A percentile compares a stretch with the other conserved stretches of the same genome.
These are phyloP conservation scores for Sciurus niger DNA, from an alignment of 2,113 vertebrate species.

Conservation along the genomic window DNA sequence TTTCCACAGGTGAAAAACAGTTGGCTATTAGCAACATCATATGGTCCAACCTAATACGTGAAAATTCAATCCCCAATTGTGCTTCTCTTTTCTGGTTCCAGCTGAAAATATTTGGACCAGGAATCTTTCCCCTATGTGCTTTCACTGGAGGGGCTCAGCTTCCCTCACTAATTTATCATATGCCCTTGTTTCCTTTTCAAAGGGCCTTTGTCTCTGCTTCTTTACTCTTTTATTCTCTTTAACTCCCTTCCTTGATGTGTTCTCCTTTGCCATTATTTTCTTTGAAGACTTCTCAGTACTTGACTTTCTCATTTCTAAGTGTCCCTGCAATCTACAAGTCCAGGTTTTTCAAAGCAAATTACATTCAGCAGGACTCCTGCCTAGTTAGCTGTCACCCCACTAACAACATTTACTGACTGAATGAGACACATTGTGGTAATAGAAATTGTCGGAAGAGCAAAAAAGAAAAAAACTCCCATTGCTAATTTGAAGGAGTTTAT, in stretches of 20 bases:
- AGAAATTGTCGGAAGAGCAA: background rate
- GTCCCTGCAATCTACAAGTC: background rate
- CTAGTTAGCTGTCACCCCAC: background rate
- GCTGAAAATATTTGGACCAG: background rate
- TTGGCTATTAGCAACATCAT: background rate
- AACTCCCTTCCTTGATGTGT: background rate
- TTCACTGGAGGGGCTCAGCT: background rate
- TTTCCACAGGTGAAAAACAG: slow-evolving; percentile 20
- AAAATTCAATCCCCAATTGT: background rate
- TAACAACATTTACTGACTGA: background rate
- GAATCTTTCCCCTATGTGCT: background rate
- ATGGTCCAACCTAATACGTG: background rate
- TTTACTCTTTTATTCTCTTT: background rate
- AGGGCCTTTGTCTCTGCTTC: background rate
- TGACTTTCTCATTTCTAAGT: background rate
- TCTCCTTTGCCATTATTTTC: background rate
- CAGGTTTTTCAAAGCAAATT: background rate
- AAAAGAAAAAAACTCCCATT: background rate
- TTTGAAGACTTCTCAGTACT: background rate
- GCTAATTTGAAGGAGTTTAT: background rate
- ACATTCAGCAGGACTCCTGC: background rate
- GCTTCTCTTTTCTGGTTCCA: slow-evolving; percentile 35
- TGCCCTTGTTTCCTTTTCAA: slow-evolving; percentile 18
- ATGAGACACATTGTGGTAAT: background rate
- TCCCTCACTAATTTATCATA: background rate